Conservation (phyloP, 2,113 vertebrate genomes). For the Vidua chalybeata region DNA sequence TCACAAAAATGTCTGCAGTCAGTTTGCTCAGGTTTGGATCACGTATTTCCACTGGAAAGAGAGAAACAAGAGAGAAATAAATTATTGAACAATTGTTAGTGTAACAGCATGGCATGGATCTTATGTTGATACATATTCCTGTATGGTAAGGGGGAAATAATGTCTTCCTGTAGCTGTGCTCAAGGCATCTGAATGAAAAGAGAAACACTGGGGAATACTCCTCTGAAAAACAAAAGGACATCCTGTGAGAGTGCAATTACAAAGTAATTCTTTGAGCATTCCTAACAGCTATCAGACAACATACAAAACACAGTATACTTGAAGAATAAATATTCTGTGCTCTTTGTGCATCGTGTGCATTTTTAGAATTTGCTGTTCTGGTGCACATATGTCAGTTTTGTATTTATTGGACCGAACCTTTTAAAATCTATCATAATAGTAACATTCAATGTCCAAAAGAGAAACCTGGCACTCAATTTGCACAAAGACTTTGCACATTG, state of each 20-base stretch:
- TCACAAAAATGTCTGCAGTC: not conserved
- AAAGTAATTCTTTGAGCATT: slow-evolving; percentile 11
- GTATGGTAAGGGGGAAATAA: slow-evolving; percentile 33
- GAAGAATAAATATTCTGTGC: not conserved
- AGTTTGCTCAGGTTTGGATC: not conserved
- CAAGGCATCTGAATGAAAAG: slow-evolving; percentile 49
- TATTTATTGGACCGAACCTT: not conserved
- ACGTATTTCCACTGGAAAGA: slow-evolving; percentile 17
- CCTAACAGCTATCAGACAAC: not conserved
- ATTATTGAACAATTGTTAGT: slow-evolving; percentile 11
- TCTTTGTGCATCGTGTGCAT: not conserved
- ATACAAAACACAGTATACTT: not conserved
- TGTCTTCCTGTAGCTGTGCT: slow-evolving; percentile 50
- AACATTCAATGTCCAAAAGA: not conserved
- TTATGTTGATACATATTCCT: not conserved
- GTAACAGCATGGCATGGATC: not conserved
- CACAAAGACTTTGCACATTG: not conserved
- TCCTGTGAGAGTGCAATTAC: slow-evolving; percentile 42
- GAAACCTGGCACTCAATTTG: not conserved
- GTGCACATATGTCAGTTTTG: not conserved
- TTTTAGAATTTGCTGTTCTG: not conserved
- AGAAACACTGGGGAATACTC: slow-evolving; percentile 53
- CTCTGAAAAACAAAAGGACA: slow-evolving; percentile 63
- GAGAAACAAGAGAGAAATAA: slow-evolving; percentile 30
- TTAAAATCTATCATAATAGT: not conserved